Base-by-base conservation (phyloP, 2,797 vertebrate species). In the Pelobates cultripes region DNA sequence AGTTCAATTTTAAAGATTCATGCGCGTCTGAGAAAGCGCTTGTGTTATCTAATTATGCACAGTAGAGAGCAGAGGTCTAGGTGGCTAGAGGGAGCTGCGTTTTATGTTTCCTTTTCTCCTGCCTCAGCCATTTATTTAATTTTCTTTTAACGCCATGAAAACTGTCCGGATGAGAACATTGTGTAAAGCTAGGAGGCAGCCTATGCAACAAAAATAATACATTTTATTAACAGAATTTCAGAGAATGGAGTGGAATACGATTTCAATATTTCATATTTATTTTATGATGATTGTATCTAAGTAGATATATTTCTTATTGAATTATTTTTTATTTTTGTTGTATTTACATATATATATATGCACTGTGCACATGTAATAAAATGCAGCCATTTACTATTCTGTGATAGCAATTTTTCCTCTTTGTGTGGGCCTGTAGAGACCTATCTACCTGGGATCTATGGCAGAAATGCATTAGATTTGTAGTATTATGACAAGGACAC, bases 41-140 rank as follows among this genome's bases (percentile, higher is more conserved):
- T 45, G 47, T 68, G 73, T 80, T 83, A 80, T 77, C 75, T 28
- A 44, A 77, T 78, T 86, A 87, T 83, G 81, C 80, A 84, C 77
- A 84, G 81, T 76, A 84, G 17, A 80, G 77, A 43, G 78, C 41
- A 85, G 78, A 84, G 81, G 75, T 68, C 69, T 73, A 70, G 69
- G 43, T 82, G 61, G 57, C 60, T 73, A 70, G 64, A 85, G 67
- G 40, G 72, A 69, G 75, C 53, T 79, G 79, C 53, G 73, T 57
- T 73, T 84, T 47, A 78, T 47, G 72, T 74, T 81, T 10, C 81
- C 28, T 80, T 85, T 87, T 71, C 84, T 70, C 60, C 81, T 75
- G 53, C 15, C 43, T 75, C 86, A 86, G 81, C 74, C 61, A 14
- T 85, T 81, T 75, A 12, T 43, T 9, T 60, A 77, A 67, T 44